Percentiles rank a stretch among this genome's conserved stretches.
phyloP scores from a whole-genome alignment of 2,797 vertebrate species.

The Pachyuromys duprasi region DNA sequence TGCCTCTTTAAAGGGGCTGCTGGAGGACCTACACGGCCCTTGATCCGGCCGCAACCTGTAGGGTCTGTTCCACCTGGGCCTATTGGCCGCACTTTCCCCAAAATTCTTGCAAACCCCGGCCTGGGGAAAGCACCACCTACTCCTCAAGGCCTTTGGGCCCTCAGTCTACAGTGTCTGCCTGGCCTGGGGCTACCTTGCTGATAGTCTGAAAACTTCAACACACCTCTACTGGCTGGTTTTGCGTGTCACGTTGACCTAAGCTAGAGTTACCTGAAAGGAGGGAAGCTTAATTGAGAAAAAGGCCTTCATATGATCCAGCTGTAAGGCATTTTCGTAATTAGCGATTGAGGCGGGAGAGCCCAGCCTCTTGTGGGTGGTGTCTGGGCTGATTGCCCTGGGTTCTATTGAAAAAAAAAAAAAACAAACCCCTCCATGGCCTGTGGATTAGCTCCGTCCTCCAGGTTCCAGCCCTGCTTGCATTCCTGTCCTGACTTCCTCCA shows the following conservation, averaged over 20 bases:
- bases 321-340: not conserved
- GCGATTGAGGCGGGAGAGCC: not conserved
- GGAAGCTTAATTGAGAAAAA: not conserved
- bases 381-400: not conserved
- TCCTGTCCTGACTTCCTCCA: not conserved
- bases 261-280: not conserved
- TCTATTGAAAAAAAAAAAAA: not conserved
- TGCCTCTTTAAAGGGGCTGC: not conserved
- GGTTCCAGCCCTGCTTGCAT: not conserved
- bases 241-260: not conserved
- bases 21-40: fast-evolving
- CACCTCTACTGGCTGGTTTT: not conserved
- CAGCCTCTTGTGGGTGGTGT: not conserved
- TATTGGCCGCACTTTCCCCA: not conserved
- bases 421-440: not conserved
- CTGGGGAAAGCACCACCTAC: not conserved
- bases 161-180: not conserved
- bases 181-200: not conserved
- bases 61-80: not conserved
- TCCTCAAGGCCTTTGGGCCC: not conserved
- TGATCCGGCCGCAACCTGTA: fast-evolving
- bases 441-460: not conserved
- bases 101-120: not conserved
- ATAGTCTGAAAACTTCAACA: not conserved
- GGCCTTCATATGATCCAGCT: not conserved